Base-by-base conservation (phyloP, 2,888 invertebrate species). In the Synergus gifuensis region DNA sequence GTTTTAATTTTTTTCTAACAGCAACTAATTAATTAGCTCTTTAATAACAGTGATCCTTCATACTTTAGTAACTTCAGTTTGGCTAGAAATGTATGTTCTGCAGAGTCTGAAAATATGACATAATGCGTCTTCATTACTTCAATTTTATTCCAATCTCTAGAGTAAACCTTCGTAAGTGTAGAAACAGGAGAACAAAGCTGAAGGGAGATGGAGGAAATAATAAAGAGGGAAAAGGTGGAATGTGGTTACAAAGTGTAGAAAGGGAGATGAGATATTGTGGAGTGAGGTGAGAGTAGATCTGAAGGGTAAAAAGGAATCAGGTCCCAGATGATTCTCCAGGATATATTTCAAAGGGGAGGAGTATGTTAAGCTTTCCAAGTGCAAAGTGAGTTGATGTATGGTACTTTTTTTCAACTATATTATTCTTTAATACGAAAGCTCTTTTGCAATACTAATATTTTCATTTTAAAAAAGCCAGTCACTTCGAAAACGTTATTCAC, bases 201-300 rank as follows among this genome's bases (percentile, higher is more conserved):
- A 42, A 22, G 7, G 49, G 28, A 69, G 36, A n/a, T 5, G 49
- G 54, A 49, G 22, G 9, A 60, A 60, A 60, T 60, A 12, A 69
- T 5, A 44, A 73, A 73, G 54, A 16, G 28, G 11, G 36, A 54
- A 73, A 73, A 73, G n/a, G 36, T 73, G 28, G 73, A 46, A 73
- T 73, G 73, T 73, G 28, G 54, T 73, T 73, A 73, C 73, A 54
- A 73, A 54, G 73, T 73, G 54, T 54, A 73, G 73, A 54, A 54
- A 73, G 49, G n/a, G n/a, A 73, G 73, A 73, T 54, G 73, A 73
- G 36, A 46, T 73, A 73, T 73, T 36, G 16, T 49, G 36, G 49
- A 49, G 49, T 73, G 73, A 54, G 73, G 54, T 73, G 73, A 73
- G 54, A 73, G 49, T 54, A 73, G n/a, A 54, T 73, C 49, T 54